Evolutionary conservation across 2,797 vertebrate species (phyloP), one percentile per base, ranked within the genome.

Genomic region (Mergus octosetaceus): DNA sequence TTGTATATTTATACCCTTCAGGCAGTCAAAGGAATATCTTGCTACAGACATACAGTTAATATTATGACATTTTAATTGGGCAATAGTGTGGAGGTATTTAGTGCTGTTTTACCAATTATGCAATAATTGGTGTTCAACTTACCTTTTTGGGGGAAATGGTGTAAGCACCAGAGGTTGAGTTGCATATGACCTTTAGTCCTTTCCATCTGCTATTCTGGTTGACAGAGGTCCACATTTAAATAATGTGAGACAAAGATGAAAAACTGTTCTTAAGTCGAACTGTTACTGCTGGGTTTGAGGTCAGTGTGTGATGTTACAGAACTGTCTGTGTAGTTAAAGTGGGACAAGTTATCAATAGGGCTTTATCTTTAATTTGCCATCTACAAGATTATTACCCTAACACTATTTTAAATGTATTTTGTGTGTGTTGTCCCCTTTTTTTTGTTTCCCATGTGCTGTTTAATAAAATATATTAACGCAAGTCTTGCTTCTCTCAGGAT

Each of bases 381-480:
- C 78, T 80, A 60, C 41, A 85, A 83, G 72, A 87, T 74, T 91
- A 56, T 85, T 94, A 83, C 22, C 38, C 11, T 81, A 62, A 27
- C 25, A 16, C 25, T 93, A 79, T 64, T 91, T 91, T 70, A 68
- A 81, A 93, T 89, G 79, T 89, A 66, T 58, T 72, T 47, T 71
- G 20, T 3, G 16, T 75, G 64, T 78, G 45, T 54, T 80, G 85
- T 90, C 75, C 73, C 49, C 81, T 25, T 49, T 64, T 47, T 85
- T 85, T 92, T 83, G 87, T 90, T 95, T 86, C 68, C 62, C 68
- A 13, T 85, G 79, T 95, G 53, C 69, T 79, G 49, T 71, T 94
- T 92, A 97, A 97, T 97, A 97, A 97, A 97, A 94, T 36, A 84
- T 0, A 2, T 77, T 95, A 89, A 93, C 3, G 73, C 83, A 95